Base-by-base conservation (phyloP, 1,140 invertebrate species). In the Ips nitidus region DNA sequence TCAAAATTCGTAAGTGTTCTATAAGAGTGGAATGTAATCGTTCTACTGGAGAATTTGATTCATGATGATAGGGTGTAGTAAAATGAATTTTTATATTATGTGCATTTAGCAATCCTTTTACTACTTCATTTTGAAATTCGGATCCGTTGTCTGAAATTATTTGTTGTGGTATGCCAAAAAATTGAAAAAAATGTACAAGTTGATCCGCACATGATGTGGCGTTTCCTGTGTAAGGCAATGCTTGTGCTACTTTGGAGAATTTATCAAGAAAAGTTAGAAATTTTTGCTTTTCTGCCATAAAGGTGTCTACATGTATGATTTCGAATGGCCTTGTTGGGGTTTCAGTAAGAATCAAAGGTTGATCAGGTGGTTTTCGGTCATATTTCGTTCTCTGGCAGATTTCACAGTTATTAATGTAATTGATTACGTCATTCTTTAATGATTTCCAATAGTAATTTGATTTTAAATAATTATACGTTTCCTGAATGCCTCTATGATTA, bases 41-140 rank as follows among this genome's bases (percentile, higher is more conserved):
- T 74, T 79, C 75, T n/a, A 79, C 71, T 7, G 74, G 65, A 36
- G 74, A 74, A 58, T 80, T 79, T 22, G 77, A 79, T 66, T 79
- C 75, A 1, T 70, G 78, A 47, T 79, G 77, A 41, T 77, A 71
- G 50, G 78, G 66, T 73, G 78, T 67, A 74, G 74, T 79, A 68
- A 78, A 80, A 60, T 80, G 76, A 37, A 79, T 75, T 5, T 74
- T 52, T 43, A 79, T 75, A 41, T 76, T 75, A 69, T 78, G 75
- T 7, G 66, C n/a, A 59, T 64, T 66, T 58, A 74, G 72, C 22
- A 78, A 58, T 60, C 74, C 72, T 52, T 72, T 67, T 38, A 77
- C 53, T 37, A 69, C 50, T 37, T 69, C 66, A 57, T 77, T 76
- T 50, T 71, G 66, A 66, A 77, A 77, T 71, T 76, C 74, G 1